Base-by-base conservation (phyloP, 2,797 vertebrate species). In the Lemur catta region DNA sequence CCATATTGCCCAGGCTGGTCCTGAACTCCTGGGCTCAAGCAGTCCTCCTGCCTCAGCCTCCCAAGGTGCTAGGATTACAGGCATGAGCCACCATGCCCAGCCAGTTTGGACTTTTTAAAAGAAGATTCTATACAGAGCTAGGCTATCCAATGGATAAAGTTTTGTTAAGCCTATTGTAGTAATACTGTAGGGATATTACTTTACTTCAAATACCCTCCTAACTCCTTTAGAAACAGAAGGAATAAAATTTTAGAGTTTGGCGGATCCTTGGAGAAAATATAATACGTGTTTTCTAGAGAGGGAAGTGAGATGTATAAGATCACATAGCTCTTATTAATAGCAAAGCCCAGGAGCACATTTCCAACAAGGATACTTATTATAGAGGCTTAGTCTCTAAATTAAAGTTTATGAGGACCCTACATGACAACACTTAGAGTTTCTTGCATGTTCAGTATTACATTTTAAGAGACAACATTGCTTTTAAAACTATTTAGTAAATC, bases 51-150 rank as follows among this genome's bases (percentile, higher is more conserved):
- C 55, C 55, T 57, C 55, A 57, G 55, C 24, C 55, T 57, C 24
- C 55, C 55, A 57, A 26, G 24, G 22, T 26, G 24, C 22, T 57
- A 26, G 55, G 55, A 57, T 26, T 24, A 57, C 55, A 57, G 55
- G 24, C 55, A 57, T 57, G 24, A 57, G 55, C 9, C 55, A 57
- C 55, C 55, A 57, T 57, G 55, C 55, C 24, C 55, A 26, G 24
- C 55, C 55, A 57, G 55, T 57, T 84, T 55, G 63, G 41, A 61
- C 28, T 84, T 38, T 46, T 86, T 41, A 43, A 91, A 82, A 76
- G 65, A 74, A 57, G 48, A 35, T 75, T 84, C 72, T 79, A 0
- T 46, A 18, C 67, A 94, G 69, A 79, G 59, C 6, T 24, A 50
- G 65, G 13, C 86, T 61, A 0, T 65, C 67, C 17, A 4, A 71